These are phyloP conservation scores for Lagenorhynchus albirostris DNA, from an alignment of 2,113 vertebrate genomes.

Conservation along the genomic window DNA sequence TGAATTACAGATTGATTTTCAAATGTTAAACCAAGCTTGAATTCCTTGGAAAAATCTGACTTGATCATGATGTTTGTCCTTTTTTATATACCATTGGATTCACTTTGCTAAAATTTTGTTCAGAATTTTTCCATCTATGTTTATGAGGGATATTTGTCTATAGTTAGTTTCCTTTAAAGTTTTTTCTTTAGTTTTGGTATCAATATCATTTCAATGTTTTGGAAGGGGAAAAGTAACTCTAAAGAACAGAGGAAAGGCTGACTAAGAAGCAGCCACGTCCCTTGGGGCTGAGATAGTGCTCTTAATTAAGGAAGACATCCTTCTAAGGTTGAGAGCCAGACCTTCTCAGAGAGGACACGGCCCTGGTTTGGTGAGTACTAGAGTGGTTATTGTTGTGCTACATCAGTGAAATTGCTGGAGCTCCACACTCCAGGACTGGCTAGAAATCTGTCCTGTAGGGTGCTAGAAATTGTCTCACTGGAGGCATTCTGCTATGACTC, in stretches of 20 bases:
- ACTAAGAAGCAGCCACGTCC: neutral
- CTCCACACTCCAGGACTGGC: neutral
- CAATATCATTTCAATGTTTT: neutral
- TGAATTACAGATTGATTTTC: neutral
- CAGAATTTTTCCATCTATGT: neutral
- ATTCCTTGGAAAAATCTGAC: neutral
- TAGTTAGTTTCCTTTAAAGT: neutral
- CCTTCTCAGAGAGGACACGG: neutral
- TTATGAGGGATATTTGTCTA: neutral
- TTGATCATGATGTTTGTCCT: neutral
- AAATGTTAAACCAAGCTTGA: neutral
- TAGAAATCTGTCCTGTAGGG: neutral
- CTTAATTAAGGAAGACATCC: too few relatives aligned
- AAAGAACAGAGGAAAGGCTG: neutral
- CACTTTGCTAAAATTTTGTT: neutral
- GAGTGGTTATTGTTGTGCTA: neutral
- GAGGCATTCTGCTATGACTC: neutral
- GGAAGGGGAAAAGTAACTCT: neutral
- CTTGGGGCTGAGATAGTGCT: neutral
- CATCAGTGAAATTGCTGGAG: neutral
- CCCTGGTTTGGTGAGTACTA: too few relatives aligned
- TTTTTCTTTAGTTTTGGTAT: neutral
- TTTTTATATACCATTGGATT: neutral
- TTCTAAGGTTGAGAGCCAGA: neutral
- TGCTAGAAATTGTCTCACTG: neutral